phyloP scores from a whole-genome alignment of 2,888 invertebrate genomes.

The Mesochorus sp. region DNA sequence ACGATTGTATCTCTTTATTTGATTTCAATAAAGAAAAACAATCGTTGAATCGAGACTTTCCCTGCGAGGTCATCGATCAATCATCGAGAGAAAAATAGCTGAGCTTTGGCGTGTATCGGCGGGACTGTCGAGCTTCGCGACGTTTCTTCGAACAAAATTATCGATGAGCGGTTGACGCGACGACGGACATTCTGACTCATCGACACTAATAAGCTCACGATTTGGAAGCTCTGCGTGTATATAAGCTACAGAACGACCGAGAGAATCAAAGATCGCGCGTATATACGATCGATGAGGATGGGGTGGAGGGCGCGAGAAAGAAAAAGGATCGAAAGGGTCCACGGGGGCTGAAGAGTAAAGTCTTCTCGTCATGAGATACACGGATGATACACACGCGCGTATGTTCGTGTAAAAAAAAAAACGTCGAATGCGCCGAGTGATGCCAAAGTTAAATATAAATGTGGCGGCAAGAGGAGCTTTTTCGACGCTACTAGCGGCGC shows the following conservation, averaged over 20 bases:
- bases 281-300: conserved; percentile 29
- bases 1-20: conserved; percentile 5
- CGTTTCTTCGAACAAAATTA: conserved; percentile 67
- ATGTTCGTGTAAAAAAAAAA: conserved; percentile 58
- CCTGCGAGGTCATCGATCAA: conserved; percentile 43
- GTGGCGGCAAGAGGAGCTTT: conserved; percentile 72
- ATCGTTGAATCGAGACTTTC: background rate
- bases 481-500: conserved; percentile 66
- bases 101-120: background rate
- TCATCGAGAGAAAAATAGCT: conserved; percentile 48
- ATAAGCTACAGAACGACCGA: background rate
- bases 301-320: too few relatives aligned
- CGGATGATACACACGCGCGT: background rate
- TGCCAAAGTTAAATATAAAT: conserved; percentile 83
- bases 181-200: conserved; percentile 60
- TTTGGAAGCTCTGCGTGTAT: conserved; percentile 21
- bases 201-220: conserved; percentile 64
- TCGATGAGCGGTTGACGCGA: conserved; percentile 68
- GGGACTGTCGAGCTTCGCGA: conserved; percentile 22
- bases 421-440: conserved; percentile 78
- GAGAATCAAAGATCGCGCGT: too few relatives aligned
- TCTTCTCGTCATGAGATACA: conserved; percentile 13
- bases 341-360: too few relatives aligned
- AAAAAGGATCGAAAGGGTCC: too few relatives aligned
- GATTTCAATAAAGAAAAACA: background rate